These are phyloP conservation scores for Drosophila percnosoma DNA, from an alignment of 2,888 invertebrate genomes.

Conservation along the genomic window DNA sequence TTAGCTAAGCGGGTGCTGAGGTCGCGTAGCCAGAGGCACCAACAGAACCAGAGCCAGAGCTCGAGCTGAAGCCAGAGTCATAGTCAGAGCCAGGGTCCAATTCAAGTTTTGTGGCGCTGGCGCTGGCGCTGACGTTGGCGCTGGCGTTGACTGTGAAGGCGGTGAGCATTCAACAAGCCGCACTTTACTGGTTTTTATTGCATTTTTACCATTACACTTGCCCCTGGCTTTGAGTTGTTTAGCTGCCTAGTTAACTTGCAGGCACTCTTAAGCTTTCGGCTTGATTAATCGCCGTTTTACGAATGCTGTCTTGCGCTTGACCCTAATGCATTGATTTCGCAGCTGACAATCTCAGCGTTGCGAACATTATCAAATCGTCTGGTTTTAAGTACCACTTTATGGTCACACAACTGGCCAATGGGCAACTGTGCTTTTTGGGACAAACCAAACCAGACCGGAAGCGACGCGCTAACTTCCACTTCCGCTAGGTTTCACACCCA, in stretches of 20 bases:
- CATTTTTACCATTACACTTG: conserved; percentile 70
- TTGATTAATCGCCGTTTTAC: conserved; percentile 61
- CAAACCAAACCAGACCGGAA: conserved; percentile 55
- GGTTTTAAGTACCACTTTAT: conserved; percentile 37
- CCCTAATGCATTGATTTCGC: conserved; percentile 66
- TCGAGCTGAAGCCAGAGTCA: conserved; percentile 16
- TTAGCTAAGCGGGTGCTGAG: conserved; percentile 53
- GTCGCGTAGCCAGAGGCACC: conserved; percentile 50
- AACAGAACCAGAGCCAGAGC: conserved; percentile 11
- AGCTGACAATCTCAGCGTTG: conserved; percentile 19
- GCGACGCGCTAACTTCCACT: conserved; percentile 68
- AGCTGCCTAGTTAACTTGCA: conserved; percentile 50
- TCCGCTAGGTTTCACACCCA: conserved; percentile 67
- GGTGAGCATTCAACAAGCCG: conserved; percentile 40
- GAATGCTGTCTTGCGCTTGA: conserved; percentile 63
- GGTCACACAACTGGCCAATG: conserved; percentile 21
- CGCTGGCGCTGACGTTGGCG: conserved; percentile 13
- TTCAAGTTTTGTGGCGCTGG: conserved; percentile 63
- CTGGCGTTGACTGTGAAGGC: conserved; percentile 43
- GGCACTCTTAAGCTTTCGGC: conserved; percentile 38
- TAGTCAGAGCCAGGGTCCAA: conserved; percentile 57
- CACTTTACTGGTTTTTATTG: conserved; percentile 57
- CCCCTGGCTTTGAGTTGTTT: conserved; percentile 78
- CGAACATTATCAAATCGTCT: conserved; percentile 39
- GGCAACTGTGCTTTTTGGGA: conserved; percentile 42